Conservation (phyloP, 2,888 invertebrate genomes). For the Metalampra italica region DNA sequence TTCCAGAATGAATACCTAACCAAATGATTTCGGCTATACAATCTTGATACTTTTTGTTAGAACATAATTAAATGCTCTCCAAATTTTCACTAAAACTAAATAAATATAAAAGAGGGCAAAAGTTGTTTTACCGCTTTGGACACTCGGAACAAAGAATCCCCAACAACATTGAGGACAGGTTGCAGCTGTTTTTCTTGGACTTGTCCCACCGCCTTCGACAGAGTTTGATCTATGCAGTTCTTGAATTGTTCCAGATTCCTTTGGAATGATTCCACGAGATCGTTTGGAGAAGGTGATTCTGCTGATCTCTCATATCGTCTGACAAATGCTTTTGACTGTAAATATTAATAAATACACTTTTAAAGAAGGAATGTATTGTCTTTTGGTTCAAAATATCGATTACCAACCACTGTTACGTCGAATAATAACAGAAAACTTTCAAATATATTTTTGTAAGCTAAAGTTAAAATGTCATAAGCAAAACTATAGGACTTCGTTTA, state of each 20-base stretch:
- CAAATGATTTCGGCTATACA: too few relatives aligned
- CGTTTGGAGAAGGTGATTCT: conserved; percentile 19
- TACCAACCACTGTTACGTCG: too few relatives aligned
- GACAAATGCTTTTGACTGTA: conserved; percentile 12
- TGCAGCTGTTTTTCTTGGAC: conserved; percentile 54
- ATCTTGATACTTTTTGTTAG: too few relatives aligned
- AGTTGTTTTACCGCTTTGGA: conserved; percentile 49
- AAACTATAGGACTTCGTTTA: too few relatives aligned
- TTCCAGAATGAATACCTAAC: too few relatives aligned
- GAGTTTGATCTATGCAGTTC: conserved; percentile 49
- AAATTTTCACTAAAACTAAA: too few relatives aligned
- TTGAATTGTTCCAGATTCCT: conserved; percentile 48
- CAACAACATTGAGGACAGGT: conserved; percentile 47
- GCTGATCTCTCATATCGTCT: conserved; percentile 30
- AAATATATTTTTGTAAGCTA: too few relatives aligned
- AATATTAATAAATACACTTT: not conserved
- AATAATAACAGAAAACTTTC: too few relatives aligned
- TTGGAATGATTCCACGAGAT: conserved; percentile 38
- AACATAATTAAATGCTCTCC: too few relatives aligned
- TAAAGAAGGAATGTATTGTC: too few relatives aligned
- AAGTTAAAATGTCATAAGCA: too few relatives aligned
- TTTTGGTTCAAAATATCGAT: too few relatives aligned
- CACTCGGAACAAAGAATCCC: conserved; percentile 51
- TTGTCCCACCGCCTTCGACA: conserved; percentile 44
- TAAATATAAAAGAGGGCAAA: not conserved